phyloP scores from a whole-genome alignment of 2,113 vertebrate genomes.

The Illadopsis cleaveri region DNA sequence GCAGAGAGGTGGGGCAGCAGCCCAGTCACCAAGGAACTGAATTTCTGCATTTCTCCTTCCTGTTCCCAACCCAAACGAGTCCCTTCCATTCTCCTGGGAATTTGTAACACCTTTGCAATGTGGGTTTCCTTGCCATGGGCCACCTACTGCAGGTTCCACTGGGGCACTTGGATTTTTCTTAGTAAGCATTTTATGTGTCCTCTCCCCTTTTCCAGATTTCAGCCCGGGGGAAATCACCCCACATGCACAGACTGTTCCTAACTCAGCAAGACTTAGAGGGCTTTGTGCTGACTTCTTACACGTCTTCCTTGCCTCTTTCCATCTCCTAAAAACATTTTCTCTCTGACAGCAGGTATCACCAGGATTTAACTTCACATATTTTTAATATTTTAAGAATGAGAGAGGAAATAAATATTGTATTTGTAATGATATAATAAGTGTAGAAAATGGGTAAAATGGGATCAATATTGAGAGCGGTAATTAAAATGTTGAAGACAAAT shows the following conservation, averaged over 20 bases:
- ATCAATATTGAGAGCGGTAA: not conserved
- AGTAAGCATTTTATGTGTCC: not conserved
- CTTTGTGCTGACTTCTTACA: not conserved
- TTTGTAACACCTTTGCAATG: not conserved
- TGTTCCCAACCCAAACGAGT: not conserved
- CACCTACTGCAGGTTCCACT: not conserved
- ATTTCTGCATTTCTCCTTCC: not conserved
- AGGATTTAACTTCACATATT: not conserved
- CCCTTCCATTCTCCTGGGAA: not conserved
- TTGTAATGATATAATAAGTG: not conserved
- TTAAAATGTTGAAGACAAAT: not conserved
- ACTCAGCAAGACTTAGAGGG: too few species aligned
- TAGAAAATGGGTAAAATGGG: not conserved
- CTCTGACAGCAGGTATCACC: not conserved
- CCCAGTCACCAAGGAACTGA: rapidly evolving
- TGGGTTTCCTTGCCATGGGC: not conserved
- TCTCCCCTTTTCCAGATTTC: not conserved
- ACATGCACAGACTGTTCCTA: not conserved
- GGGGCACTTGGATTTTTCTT: not conserved
- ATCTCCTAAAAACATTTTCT: not conserved
- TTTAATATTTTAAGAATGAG: not conserved
- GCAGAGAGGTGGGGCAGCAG: not conserved
- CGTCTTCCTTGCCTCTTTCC: not conserved
- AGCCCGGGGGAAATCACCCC: not conserved
- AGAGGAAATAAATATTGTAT: not conserved